Conservation (phyloP, 2,888 invertebrate species). For the Panorpa germanica region DNA sequence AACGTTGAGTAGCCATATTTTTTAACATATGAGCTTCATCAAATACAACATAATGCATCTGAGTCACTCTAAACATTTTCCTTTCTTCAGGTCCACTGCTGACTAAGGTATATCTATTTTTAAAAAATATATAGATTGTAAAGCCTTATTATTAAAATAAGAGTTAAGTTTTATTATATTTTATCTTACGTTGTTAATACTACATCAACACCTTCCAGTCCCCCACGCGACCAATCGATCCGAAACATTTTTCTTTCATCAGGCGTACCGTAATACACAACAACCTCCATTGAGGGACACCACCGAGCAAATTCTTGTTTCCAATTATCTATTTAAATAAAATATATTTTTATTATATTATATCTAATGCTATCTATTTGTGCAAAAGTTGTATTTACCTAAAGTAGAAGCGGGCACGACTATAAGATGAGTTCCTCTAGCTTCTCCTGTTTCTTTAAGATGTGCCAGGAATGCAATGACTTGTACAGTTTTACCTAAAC, state of each 20-base stretch:
- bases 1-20: conserved; percentile 87
- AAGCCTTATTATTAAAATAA: background rate
- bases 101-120: conserved; percentile 41
- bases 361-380: background rate
- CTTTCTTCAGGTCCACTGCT: conserved; percentile 76
- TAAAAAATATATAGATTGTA: conserved; percentile 3
- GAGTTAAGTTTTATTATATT: conserved; percentile 6
- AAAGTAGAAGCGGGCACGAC: conserved; percentile 94
- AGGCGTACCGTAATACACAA: conserved; percentile 73
- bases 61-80: conserved; percentile 75
- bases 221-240: conserved; percentile 51
- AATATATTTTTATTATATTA: conserved; percentile 1
- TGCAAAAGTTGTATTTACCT: conserved; percentile 29
- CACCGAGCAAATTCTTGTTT: conserved; percentile 54
- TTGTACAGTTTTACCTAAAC: conserved; percentile 84
- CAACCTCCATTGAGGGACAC: conserved; percentile 63
- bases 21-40: conserved; percentile 98
- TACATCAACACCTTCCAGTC: conserved; percentile 58
- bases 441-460: conserved; percentile 58
- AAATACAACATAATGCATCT: conserved; percentile 82
- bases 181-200: conserved; percentile 68
- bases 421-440: conserved; percentile 68
- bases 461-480: conserved; percentile 85
- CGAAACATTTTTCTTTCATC: conserved; percentile 68
- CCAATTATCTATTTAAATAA: conserved; percentile 53